Evolutionary conservation across 2,797 vertebrate genomes (phyloP), one percentile per base, ranked within the genome.

Genomic region (Mus caroli): DNA sequence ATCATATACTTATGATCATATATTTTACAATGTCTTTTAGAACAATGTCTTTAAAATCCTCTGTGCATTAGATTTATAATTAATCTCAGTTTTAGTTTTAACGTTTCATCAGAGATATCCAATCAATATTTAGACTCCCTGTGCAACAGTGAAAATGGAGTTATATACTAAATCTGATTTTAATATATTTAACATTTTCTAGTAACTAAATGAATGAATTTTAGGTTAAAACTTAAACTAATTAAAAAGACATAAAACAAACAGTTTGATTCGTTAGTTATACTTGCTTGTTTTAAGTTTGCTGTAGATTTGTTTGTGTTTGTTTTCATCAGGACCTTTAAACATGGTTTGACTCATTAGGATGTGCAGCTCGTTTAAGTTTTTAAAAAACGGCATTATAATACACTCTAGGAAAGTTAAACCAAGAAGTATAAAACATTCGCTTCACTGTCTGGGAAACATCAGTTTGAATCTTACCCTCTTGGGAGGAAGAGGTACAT

Each of bases 391-490:
- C 54, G 83, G 73, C 37, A 82, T 77, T 84, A 67, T 90, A 60
- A 88, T 77, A 95, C 80, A 82, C 8, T 52, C 43, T 34, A 89
- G 52, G 64, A 88, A 93, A 92, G 87, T 56, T 43, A 88, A 91
- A 84, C 54, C 73, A 88, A 86, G 82, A 92, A 79, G 94, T 31
- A 50, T 26, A 91, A 94, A 82, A 86, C 19, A 52, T 64, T 90
- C 2, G 1, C 83, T 77, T 94, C 34, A 54, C 62, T 50, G 17
- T 79, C 56, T 79, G 19, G 43, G 24, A 28, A 91, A 97, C 64
- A 88, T 96, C 34, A n/a, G 24, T 92, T 96, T 96, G 73, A 88
- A 31, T 90, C 60, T 92, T 60, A 46, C 8, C 69, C 34, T 67
- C 40, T 54, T 76, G 17, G 93, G 77, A 93, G n/a, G 67, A 46